Evolutionary conservation across 2,113 vertebrate genomes (phyloP), one percentile per base, ranked within the genome.

Genomic region (Notarius lentiginosus): DNA sequence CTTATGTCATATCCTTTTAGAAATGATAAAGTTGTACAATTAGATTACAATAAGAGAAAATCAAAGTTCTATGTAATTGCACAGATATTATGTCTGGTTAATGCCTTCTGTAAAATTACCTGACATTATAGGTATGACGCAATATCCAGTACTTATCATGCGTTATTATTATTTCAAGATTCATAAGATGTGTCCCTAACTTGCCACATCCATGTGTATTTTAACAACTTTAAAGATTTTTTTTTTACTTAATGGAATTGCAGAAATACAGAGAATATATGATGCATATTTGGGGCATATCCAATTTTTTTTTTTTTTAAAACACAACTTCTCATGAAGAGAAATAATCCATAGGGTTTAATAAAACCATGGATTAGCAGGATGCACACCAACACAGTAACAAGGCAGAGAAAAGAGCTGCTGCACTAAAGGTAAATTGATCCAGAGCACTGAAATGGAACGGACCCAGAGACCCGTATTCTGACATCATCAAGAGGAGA

Each of bases 401-500:
- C 55, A 24, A 1, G 8, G 47, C 10, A 53, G n/a, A 66, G 17
- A 55, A 85, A 53, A 79, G 24, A 86, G 84, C 75, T 53, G 18
- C 47, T 66, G 17, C 18, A 11, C 18, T n/a, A 66, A 68, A 24
- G 30, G 70, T 65, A 80, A 86, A 80, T 68, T 51, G 18, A 85
- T 86, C 55, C 10, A 30, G 41, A 12, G 11, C 49, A 79, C 75
- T 75, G 24, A 84, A 75, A 60, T 27, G 10, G 7, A 58, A 53
- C 34, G 15, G 22, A 80, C 27, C 61, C 76, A 70, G 51, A 70
- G 63, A 86, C 61, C 66, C 53, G 17, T 30, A 51, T 68, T 53
- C 18, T 81, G 65, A 70, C 85, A n/a, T 60, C 79, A 73, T 87
- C 55, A 61, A 53, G 55, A 51, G 55, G 10, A 53, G 85, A 63